Evolutionary conservation across 35 echinoderm and acorn worm species (phyloP).

Genomic region (Stichopus chloronotus): DNA sequence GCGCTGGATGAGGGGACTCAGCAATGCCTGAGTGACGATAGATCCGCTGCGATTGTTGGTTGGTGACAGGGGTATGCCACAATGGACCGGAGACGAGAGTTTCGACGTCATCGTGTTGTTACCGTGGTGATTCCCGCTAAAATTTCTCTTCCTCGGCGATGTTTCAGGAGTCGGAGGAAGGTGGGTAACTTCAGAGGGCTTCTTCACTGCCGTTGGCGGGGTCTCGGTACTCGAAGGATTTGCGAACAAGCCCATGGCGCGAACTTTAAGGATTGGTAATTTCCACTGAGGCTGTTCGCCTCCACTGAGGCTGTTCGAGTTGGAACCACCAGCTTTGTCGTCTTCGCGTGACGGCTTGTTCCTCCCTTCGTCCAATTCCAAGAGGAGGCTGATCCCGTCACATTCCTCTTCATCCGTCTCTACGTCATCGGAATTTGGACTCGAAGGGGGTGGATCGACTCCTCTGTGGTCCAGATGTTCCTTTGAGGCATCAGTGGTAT

Average conservation of each 20-base stretch:
- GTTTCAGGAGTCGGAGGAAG: constrained; percentile 23
- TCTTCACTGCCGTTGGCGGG: background rate
- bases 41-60: background rate
- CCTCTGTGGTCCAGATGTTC: background rate
- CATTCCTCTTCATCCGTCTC: background rate
- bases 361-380: background rate
- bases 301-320: too few relatives aligned
- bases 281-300: background rate
- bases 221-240: background rate
- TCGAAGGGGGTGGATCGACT: background rate
- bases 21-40: background rate
- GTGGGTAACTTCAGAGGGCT: background rate
- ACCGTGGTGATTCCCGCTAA: background rate
- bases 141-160: background rate
- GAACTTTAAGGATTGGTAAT: constrained; percentile 43
- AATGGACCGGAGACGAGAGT: background rate
- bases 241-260: constrained; percentile 51
- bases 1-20: background rate
- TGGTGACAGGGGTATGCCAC: background rate
- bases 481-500: background rate
- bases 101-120: background rate
- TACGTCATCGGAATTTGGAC: background rate
- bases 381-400: background rate
- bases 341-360: background rate
- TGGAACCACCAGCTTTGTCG: background rate